Base-by-base conservation (phyloP, 37 sponge, comb jelly and placozoan genomes). In the Cladorhizidae sp. region DNA sequence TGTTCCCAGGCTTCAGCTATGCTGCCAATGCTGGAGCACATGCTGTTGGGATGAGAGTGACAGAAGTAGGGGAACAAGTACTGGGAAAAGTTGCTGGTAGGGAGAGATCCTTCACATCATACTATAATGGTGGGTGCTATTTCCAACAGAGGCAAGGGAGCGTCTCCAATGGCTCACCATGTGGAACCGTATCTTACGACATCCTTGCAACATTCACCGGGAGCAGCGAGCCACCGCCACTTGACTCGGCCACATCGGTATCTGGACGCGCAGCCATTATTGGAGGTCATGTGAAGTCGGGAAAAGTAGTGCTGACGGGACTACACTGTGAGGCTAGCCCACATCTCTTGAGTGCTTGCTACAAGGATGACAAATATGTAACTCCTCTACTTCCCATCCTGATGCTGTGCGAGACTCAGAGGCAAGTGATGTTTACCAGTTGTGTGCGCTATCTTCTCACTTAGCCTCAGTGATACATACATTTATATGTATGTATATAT, bases 101-200 rank as follows among this genome's bases (percentile, higher is more conserved):
- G 28, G 52, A 29, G 23, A 23, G 22, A 7, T 5, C 61, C 33
- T 0, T 88, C 39, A 67, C 65, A 5, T 80, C 83, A 0, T 95
- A 82, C 67, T 92, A 77, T 71, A 92, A 95, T 81, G 93, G 93
- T n/a, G 96, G 93, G 1, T 81, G 86, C 20, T 32, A 83, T 14
- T 89, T 90, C 45, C 36, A 51, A 23, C 72, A 76, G 37, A 7
- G n/a, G 1, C 12, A 14, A 12, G 73, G 35, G 1, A 55, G 67
- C 0, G 2, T 1, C 2, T 3, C 39, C 0, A 41, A 40, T 17
- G 17, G 25, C 43, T 12, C 8, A 45, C 49, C 5, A 12, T 45
- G 49, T 45, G 49, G 9, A 9, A 45, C 49, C 49, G 17, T 7
- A 23, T 11, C 72, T 22, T 45, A 71, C 28, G 45, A 41, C 14